A percentile compares a stretch with the other conserved stretches of the same genome.
Conservation (phyloP, 2,888 invertebrate species). For the Agrochola lota region DNA sequence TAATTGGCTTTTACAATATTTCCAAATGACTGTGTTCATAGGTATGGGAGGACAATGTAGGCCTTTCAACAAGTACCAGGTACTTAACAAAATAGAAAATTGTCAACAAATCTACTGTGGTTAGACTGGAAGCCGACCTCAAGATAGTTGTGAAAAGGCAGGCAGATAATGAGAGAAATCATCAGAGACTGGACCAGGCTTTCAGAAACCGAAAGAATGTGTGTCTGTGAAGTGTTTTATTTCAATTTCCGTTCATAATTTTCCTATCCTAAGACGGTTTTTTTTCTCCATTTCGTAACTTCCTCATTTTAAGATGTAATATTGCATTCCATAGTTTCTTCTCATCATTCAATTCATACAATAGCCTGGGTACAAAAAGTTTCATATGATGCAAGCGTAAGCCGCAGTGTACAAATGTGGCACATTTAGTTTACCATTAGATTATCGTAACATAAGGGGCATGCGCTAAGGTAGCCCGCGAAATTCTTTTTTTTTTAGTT, state of each 20-base stretch:
- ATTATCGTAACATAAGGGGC: neutral
- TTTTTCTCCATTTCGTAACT: slow-evolving; percentile 25
- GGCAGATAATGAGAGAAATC: too few species aligned
- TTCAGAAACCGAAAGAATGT: neutral
- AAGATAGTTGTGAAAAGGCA: neutral
- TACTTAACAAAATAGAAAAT: too few species aligned
- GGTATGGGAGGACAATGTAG: too few species aligned
- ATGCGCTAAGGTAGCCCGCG: too few species aligned
- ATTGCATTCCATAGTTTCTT: slow-evolving; percentile 25
- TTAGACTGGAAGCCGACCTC: neutral
- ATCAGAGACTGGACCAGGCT: neutral
- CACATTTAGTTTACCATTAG: neutral
- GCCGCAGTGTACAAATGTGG: neutral
- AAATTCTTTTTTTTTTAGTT: too few species aligned
- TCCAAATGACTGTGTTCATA: too few species aligned
- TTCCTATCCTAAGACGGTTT: too few species aligned
- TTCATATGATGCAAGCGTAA: slow-evolving; percentile 14
- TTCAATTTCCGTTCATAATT: slow-evolving; percentile 3
- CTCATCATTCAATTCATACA: slow-evolving; percentile 27
- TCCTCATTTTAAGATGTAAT: slow-evolving; percentile 32
- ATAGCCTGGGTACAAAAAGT: slow-evolving; percentile 20
- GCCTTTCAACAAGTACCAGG: too few species aligned
- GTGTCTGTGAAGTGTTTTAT: neutral
- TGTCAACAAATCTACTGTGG: neutral
- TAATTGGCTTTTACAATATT: too few species aligned